Conservation (phyloP, 2,113 vertebrate species). For the Eurypyga helias region DNA sequence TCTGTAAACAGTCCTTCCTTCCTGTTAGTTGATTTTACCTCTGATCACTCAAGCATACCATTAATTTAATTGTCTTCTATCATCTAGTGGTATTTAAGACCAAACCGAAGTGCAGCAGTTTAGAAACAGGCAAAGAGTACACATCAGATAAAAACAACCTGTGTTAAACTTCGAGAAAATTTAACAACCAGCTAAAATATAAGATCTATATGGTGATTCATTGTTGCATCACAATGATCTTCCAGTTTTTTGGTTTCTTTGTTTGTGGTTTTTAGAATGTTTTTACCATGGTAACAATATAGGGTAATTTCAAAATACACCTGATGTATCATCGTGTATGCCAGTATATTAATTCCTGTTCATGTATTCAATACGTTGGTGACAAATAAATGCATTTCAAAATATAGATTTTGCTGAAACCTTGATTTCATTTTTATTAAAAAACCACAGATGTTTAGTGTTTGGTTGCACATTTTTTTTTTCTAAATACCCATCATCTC, state of each 20-base stretch:
- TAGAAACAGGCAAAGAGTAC: not conserved
- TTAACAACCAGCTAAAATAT: not conserved
- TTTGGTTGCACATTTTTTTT: not conserved
- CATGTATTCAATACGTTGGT: not conserved
- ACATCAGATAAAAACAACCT: not conserved
- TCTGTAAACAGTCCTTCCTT: not conserved
- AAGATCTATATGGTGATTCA: not conserved
- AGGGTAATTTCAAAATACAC: not conserved
- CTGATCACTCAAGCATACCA: not conserved
- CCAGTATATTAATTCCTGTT: not conserved
- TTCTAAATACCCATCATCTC: not conserved
- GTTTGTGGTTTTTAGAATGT: not conserved
- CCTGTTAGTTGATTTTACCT: not conserved
- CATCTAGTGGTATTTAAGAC: not conserved
- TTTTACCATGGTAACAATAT: not conserved
- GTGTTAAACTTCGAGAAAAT: not conserved
- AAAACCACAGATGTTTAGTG: not conserved
- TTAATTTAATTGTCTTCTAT: not conserved
- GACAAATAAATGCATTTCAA: not conserved
- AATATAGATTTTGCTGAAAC: not conserved
- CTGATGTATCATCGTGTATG: not conserved
- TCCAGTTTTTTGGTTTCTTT: not conserved
- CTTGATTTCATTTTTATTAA: not conserved
- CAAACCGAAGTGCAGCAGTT: not conserved
- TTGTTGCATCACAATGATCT: not conserved